Percentiles rank a stretch among this genome's conserved stretches.
Evolutionary conservation across 2,797 vertebrate genomes (phyloP).

Genomic region (Taeniopygia guttata): DNA sequence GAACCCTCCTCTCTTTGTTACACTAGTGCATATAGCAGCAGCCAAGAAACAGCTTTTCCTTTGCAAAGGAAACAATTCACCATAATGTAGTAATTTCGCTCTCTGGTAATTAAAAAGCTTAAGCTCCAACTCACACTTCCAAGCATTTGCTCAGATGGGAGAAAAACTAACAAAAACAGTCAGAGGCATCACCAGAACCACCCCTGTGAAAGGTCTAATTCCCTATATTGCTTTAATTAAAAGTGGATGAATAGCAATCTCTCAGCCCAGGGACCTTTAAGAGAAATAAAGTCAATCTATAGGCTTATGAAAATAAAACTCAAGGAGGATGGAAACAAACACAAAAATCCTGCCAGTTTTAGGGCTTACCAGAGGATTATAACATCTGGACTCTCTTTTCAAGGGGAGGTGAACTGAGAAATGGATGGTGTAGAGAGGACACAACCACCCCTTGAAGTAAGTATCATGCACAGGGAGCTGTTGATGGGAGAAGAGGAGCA

Average conservation of each 20-base stretch:
- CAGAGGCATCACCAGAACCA: constrained; percentile 1
- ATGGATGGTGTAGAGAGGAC: background rate
- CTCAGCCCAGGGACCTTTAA: background rate
- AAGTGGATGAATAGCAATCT: constrained; percentile 29
- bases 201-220: constrained; percentile 22
- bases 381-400: background rate
- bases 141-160: constrained; percentile 15
- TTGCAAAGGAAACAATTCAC: background rate
- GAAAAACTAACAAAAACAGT: constrained; percentile 28
- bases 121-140: background rate
- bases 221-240: constrained; percentile 45
- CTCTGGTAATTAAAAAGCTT: background rate
- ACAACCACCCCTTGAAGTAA: background rate
- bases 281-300: constrained; percentile 14
- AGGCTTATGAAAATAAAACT: constrained; percentile 35
- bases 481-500: background rate
- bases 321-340: constrained; percentile 26
- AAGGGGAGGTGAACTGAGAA: background rate
- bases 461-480: accelerated
- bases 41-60: background rate
- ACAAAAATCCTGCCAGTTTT: constrained; percentile 25
- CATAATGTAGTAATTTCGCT: background rate
- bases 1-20: background rate
- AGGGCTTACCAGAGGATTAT: constrained; percentile 15
- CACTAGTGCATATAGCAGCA: background rate